A percentile compares a stretch with the other conserved stretches of the same genome.
Evolutionary conservation across 2,113 vertebrate species (phyloP).

Genomic region (Brachionichthys hirsutus): DNA sequence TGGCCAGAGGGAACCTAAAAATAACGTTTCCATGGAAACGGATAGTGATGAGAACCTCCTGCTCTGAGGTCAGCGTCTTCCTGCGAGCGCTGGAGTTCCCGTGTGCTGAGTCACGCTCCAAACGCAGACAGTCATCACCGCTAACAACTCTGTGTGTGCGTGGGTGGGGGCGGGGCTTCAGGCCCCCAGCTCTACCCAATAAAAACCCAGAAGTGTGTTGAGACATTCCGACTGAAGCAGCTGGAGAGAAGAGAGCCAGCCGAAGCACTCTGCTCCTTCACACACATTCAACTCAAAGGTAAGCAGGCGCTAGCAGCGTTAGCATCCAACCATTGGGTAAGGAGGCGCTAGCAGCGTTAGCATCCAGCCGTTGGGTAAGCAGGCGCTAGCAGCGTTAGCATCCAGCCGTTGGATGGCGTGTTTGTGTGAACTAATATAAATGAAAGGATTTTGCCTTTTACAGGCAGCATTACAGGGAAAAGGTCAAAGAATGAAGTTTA

Average conservation of each 20-base stretch:
- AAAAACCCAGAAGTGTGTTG: constrained; percentile 42
- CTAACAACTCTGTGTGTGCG: constrained; percentile 50
- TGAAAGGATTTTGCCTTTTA: no score
- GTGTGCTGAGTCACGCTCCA: constrained; percentile 25
- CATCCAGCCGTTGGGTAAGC: constrained; percentile 28
- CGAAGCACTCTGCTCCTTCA: neutral
- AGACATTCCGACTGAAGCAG: constrained; percentile 29
- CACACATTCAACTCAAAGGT: constrained; percentile 37
- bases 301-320: constrained; percentile 27
- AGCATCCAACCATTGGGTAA: constrained; percentile 26
- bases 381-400: constrained; percentile 9
- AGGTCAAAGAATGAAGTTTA: no score
- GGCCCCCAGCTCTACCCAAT: constrained; percentile 27
- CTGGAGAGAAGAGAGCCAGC: constrained; percentile 8
- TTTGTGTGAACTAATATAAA: no score
- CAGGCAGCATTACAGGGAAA: no score
- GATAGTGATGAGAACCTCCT: neutral
- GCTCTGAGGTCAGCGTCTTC: neutral
- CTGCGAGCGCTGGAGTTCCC: constrained; percentile 20
- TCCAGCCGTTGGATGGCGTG: constrained; percentile 30
- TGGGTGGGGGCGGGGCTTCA: constrained; percentile 23
- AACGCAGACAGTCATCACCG: constrained; percentile 57
- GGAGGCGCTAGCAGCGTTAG: constrained; percentile 10
- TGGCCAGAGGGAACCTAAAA: no score
- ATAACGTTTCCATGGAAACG: neutral